Conservation (phyloP, 2,888 invertebrate genomes). For the Acrocyrtus sp. region DNA sequence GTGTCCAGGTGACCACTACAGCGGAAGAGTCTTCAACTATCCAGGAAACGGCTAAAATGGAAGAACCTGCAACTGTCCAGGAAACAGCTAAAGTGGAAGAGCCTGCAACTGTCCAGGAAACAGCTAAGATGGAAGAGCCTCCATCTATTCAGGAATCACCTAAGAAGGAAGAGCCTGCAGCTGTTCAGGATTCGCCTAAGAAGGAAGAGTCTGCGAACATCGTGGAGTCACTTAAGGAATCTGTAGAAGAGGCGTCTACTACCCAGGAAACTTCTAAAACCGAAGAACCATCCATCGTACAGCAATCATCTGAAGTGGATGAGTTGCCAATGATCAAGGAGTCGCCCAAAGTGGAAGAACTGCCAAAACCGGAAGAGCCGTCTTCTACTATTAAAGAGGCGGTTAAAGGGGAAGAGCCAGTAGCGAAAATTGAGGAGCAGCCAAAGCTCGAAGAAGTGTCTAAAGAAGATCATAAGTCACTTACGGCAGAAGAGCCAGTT, state of each 20-base stretch:
- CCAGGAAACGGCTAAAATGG: neutral
- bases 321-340: no score
- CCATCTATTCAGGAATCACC: no score
- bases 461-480: no score
- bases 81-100: neutral
- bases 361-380: neutral
- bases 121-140: constrained; percentile 1
- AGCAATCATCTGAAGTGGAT: no score
- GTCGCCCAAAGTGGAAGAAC: constrained; percentile 8
- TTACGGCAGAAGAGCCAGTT: neutral
- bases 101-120: neutral
- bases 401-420: neutral
- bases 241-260: no score
- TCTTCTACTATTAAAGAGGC: no score
- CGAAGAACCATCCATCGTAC: no score
- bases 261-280: no score
- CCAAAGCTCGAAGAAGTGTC: neutral
- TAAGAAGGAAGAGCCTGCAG: no score
- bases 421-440: neutral
- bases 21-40: neutral
- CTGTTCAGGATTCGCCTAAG: no score
- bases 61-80: neutral
- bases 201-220: no score
- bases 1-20: neutral
- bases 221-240: no score